Evolutionary conservation across 2,888 invertebrate genomes (phyloP), one percentile per base, ranked within the genome.

Genomic region (Synergus umbraculus): DNA sequence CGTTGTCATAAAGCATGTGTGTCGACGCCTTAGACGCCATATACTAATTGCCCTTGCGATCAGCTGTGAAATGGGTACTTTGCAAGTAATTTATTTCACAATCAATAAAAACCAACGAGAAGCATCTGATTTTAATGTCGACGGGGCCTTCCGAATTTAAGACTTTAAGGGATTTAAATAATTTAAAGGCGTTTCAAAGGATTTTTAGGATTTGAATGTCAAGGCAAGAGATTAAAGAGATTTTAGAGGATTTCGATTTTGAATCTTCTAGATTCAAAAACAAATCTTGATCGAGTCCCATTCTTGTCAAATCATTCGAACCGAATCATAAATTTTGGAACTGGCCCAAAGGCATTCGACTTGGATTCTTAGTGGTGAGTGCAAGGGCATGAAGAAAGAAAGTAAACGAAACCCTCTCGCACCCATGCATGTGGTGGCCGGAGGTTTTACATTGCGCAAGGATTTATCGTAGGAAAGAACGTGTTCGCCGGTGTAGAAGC

Each of bases 391-490:
- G 58, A 58, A 58, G 41, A 65, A 41, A n/a, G 41, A 65, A 65
- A 65, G 65, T 41, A 66, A 66, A 66, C 44, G 66, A 66, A 66
- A 66, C 18, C 15, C 60, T 69, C 41, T 65, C 60, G 60, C 49
- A 54, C 63, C 60, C 67, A 73, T 78, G 67, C 60, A 69, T 49
- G 73, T 79, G 67, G 83, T 79, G 69, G 83, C 81, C 82, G 83
- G 83, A 86, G 88, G 86, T 89, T 89, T 89, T 89, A 89, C 89
- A 89, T 90, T 90, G 87, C 87, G 84, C 85, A 81, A 88, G 88
- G 87, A 90, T 90, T 90, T 90, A 90, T 90, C 88, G 88, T 90
- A 89, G 89, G 89, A 88, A 89, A 89, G 89, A 89, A 87, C 89
- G 86, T 90, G 90, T 90, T 89, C 84, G 84, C 86, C 86, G 84